Evolutionary conservation across 1,140 invertebrate genomes (phyloP).

Genomic region (Zaprionus davidi): DNA sequence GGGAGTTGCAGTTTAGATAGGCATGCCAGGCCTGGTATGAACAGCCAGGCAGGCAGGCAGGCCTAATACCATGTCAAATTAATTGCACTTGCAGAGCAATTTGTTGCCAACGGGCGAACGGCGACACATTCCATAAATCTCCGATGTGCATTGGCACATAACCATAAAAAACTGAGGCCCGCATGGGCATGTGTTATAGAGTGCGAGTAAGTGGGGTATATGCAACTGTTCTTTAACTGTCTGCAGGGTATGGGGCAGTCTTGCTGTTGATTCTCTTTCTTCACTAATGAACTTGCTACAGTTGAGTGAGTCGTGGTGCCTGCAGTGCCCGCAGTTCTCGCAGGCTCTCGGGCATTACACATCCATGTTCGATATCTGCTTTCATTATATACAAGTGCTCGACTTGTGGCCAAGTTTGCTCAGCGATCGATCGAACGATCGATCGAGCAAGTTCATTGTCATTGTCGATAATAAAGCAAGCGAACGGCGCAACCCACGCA

Average conservation of each 20-base stretch:
- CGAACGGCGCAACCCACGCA: slow-evolving; percentile 24
- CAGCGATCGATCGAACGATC: background rate
- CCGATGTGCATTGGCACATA: slow-evolving; percentile 34
- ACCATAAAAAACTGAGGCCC: slow-evolving; percentile 38
- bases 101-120: slow-evolving; percentile 40
- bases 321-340: slow-evolving; percentile 25
- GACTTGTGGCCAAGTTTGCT: slow-evolving; percentile 25
- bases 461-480: slow-evolving; percentile 7
- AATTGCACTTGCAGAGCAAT: slow-evolving; percentile 54
- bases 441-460: slow-evolving; percentile 71
- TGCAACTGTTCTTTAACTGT: too few species aligned
- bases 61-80: slow-evolving; percentile 54
- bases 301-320: slow-evolving; percentile 40
- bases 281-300: slow-evolving; percentile 66
- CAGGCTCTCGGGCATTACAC: slow-evolving; percentile 19
- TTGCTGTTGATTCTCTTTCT: background rate
- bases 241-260: background rate
- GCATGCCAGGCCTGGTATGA: background rate
- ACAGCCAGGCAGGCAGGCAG: background rate
- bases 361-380: slow-evolving; percentile 40
- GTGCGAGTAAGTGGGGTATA: background rate
- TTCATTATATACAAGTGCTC: slow-evolving; percentile 22
- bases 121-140: slow-evolving; percentile 52
- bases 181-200: background rate
- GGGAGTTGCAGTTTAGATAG: slow-evolving; percentile 4